Evolutionary conservation across 2,797 vertebrate species (phyloP).

Genomic region (Enteromius viviparus): DNA sequence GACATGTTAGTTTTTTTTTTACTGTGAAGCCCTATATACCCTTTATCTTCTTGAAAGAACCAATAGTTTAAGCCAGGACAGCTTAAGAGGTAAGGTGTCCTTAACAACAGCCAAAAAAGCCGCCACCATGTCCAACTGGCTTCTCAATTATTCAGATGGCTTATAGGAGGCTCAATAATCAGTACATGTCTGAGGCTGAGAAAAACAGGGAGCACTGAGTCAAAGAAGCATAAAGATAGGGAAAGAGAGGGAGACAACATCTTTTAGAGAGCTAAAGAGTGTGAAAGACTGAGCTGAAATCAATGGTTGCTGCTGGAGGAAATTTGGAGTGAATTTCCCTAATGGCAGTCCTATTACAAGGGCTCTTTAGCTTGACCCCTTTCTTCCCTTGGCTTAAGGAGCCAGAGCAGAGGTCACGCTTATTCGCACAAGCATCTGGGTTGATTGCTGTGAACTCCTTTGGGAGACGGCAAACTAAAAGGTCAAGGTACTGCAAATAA

Average conservation of each 20-base stretch:
- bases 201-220: slow-evolving; percentile 28
- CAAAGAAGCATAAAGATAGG: slow-evolving; percentile 24
- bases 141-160: slow-evolving; percentile 82
- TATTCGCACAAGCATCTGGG: slow-evolving; percentile 67
- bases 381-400: slow-evolving; percentile 68
- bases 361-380: slow-evolving; percentile 80
- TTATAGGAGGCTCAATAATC: slow-evolving; percentile 73
- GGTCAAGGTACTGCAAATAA: slow-evolving; percentile 45
- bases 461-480: slow-evolving; percentile 67
- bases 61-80: neutral
- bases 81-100: slow-evolving; percentile 11
- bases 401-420: slow-evolving; percentile 65
- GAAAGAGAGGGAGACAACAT: slow-evolving; percentile 29
- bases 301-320: slow-evolving; percentile 74
- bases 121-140: slow-evolving; percentile 72
- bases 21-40: neutral
- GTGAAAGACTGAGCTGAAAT: slow-evolving; percentile 81
- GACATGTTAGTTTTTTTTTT: neutral
- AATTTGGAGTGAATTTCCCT: slow-evolving; percentile 80
- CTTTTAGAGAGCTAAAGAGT: slow-evolving; percentile 58
- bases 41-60: neutral
- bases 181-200: slow-evolving; percentile 68
- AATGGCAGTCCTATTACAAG: slow-evolving; percentile 83
- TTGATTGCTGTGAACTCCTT: slow-evolving; percentile 69
- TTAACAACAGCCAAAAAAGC: slow-evolving; percentile 50